Conservation (phyloP, 2,888 invertebrate species). For the Amblyjoppa fuscipennis region DNA sequence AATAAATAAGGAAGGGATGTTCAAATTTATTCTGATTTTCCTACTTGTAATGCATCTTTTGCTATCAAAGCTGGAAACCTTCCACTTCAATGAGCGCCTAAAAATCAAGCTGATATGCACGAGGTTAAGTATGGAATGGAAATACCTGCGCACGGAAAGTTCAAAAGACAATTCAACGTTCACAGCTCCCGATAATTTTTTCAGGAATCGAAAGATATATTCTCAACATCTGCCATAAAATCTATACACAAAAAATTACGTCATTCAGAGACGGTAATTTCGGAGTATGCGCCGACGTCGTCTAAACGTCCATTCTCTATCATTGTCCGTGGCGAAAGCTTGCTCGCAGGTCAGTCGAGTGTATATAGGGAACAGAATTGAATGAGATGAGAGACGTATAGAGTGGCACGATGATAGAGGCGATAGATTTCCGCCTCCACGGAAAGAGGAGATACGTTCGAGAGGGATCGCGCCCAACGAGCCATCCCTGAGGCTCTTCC, state of each 20-base stretch:
- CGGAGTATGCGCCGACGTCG: neutral
- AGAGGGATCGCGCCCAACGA: constrained; percentile 55
- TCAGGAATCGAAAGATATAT: too few relatives aligned
- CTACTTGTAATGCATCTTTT: too few relatives aligned
- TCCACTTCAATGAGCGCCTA: too few relatives aligned
- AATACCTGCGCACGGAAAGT: too few relatives aligned
- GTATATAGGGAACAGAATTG: constrained; percentile 19
- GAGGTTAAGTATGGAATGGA: too few relatives aligned
- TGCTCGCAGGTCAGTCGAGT: constrained; percentile 31
- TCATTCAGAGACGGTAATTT: neutral
- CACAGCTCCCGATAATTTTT: too few relatives aligned
- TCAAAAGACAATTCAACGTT: too few relatives aligned
- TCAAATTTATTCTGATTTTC: too few relatives aligned
- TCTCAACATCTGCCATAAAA: too few relatives aligned
- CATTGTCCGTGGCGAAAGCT: neutral
- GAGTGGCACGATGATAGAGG: constrained; percentile 2
- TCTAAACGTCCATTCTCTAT: neutral
- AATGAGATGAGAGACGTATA: constrained; percentile 11
- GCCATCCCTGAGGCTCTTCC: constrained; percentile 42
- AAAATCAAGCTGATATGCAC: too few relatives aligned
- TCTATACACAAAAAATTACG: neutral
- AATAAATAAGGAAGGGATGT: too few relatives aligned
- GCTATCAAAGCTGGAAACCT: too few relatives aligned
- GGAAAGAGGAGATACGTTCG: constrained; percentile 34
- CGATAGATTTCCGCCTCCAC: constrained; percentile 45